Conservation (phyloP, 2,797 vertebrate genomes). For the Arrhamphus sclerolepis region DNA sequence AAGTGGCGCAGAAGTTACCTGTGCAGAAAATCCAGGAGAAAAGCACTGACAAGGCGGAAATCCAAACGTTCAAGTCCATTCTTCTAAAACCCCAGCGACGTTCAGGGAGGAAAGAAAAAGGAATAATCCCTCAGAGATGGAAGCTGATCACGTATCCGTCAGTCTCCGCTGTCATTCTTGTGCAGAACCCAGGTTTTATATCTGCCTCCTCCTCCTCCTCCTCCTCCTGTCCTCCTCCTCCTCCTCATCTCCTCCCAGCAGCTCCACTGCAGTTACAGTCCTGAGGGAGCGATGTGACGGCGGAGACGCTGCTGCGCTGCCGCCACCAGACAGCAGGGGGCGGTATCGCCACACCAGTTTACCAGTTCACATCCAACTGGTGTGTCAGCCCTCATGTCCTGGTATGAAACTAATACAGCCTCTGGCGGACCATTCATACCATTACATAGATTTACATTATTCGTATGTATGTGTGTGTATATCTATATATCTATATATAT, state of each 20-base stretch:
- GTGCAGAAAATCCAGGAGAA: constrained; percentile 64
- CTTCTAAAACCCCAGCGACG: background rate
- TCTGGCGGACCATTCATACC: too few relatives aligned
- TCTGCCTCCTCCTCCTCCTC: constrained; percentile 42
- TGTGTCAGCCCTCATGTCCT: too few relatives aligned
- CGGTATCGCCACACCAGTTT: background rate
- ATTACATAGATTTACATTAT: too few relatives aligned
- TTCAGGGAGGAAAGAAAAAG: background rate
- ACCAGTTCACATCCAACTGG: too few relatives aligned
- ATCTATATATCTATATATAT: too few relatives aligned
- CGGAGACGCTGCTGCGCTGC: constrained; percentile 43
- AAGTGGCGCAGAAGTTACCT: constrained; percentile 64
- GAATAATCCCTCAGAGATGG: constrained; percentile 46
- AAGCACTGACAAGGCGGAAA: constrained; percentile 82
- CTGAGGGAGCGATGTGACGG: constrained; percentile 64
- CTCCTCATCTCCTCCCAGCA: constrained; percentile 51
- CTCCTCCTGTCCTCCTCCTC: constrained; percentile 32
- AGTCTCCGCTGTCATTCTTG: constrained; percentile 51
- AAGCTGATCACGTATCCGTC: constrained; percentile 7
- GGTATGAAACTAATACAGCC: too few relatives aligned
- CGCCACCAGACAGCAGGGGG: constrained; percentile 62
- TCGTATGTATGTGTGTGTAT: too few relatives aligned
- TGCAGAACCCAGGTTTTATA: constrained; percentile 82
- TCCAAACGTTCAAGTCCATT: constrained; percentile 86
- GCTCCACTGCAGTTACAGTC: constrained; percentile 61